These are phyloP conservation scores for Antigone vipio DNA, from an alignment of 2,113 vertebrate genomes.

Conservation along the genomic window DNA sequence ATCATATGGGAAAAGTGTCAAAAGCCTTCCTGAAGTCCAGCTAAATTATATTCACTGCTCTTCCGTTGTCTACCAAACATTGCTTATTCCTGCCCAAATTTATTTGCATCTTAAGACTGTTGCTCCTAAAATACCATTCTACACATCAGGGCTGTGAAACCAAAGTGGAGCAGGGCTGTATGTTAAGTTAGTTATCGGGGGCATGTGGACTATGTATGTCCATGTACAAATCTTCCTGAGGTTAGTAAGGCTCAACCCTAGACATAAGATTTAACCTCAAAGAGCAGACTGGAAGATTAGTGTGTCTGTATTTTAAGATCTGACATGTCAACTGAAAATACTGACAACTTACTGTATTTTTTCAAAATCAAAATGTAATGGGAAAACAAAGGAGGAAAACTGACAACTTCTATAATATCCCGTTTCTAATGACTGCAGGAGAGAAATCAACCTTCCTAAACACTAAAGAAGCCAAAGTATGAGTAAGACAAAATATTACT, in stretches of 20 bases:
- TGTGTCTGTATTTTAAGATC: not conserved
- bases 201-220: accelerated
- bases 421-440: not conserved
- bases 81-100: not conserved
- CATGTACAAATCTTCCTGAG: not conserved
- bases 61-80: not conserved
- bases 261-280: not conserved
- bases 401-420: not conserved
- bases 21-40: not conserved
- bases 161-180: not conserved
- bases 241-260: not conserved
- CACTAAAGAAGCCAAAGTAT: not conserved
- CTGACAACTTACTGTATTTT: not conserved
- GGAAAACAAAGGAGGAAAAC: not conserved
- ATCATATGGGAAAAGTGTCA: not conserved
- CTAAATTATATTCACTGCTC: not conserved
- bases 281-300: not conserved
- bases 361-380: not conserved
- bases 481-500: constrained; percentile 37
- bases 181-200: not conserved
- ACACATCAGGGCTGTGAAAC: not conserved
- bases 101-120: not conserved
- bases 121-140: not conserved
- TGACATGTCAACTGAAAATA: not conserved
- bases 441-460: not conserved